phyloP scores from a whole-genome alignment of 2,888 invertebrate genomes.

The Thecocarcelia acutangulata region DNA sequence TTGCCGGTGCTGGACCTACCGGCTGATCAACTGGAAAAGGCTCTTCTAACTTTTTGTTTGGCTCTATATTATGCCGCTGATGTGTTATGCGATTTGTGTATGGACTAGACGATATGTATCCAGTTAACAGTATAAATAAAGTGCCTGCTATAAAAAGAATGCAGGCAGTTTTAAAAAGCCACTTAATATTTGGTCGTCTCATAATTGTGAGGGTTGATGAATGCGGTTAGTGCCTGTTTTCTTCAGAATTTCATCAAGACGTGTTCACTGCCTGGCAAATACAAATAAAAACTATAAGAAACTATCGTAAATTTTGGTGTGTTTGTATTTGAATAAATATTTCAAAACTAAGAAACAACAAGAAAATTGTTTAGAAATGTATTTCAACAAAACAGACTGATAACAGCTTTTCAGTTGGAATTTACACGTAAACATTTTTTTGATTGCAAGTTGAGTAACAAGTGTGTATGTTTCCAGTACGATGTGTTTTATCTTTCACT shows the following conservation, averaged over 20 bases:
- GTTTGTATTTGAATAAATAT: neutral
- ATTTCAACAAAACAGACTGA: too few relatives aligned
- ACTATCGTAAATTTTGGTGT: too few relatives aligned
- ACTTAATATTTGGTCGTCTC: constrained; percentile 79
- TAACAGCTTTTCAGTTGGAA: too few relatives aligned
- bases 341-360: neutral
- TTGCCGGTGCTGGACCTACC: constrained; percentile 21
- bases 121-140: constrained; percentile 77
- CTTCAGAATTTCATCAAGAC: constrained; percentile 32
- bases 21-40: constrained; percentile 23
- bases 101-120: constrained; percentile 78
- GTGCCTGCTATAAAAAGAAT: constrained; percentile 75
- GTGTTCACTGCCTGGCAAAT: constrained; percentile 4
- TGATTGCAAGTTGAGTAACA: too few relatives aligned
- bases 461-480: too few relatives aligned
- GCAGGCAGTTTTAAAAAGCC: constrained; percentile 76
- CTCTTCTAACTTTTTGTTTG: constrained; percentile 7
- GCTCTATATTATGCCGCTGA: constrained; percentile 57
- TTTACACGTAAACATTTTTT: too few relatives aligned
- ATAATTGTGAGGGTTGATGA: constrained; percentile 66
- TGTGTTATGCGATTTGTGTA: constrained; percentile 74
- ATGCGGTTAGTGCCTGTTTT: neutral
- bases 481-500: too few relatives aligned
- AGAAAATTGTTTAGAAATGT: neutral
- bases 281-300: too few relatives aligned